Percentiles rank a stretch among this genome's conserved stretches.
Evolutionary conservation across 37 sponge, comb jelly and placozoan genomes (phyloP).

Genomic region (Axinella damicornis): DNA sequence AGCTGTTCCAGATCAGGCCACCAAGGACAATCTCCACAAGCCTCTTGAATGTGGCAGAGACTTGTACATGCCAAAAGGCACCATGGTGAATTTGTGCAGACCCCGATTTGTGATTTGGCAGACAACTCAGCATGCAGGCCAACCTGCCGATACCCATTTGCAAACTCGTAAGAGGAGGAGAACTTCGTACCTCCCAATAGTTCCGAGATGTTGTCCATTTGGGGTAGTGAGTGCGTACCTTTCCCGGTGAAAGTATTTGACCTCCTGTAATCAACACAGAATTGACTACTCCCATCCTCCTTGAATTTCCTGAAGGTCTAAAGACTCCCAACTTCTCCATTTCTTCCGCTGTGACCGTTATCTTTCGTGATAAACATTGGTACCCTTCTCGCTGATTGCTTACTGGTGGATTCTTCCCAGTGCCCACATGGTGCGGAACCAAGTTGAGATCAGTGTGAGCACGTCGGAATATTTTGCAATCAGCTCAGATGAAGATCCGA

Average conservation of each 20-base stretch:
- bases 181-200: too few species aligned
- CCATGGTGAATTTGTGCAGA: conserved; percentile 26
- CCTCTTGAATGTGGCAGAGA: conserved; percentile 37
- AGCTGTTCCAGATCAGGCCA: neutral
- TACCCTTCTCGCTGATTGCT: too few species aligned
- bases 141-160: conserved; percentile 74
- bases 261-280: conserved; percentile 74
- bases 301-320: conserved; percentile 66
- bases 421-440: too few species aligned
- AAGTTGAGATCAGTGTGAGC: too few species aligned
- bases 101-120: conserved; percentile 40
- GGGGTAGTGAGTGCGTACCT: conserved; percentile 52
- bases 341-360: too few species aligned
- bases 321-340: too few species aligned
- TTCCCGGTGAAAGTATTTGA: conserved; percentile 53
- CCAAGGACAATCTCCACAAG: neutral
- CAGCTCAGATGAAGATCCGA: too few species aligned
- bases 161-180: too few species aligned
- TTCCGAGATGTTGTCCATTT: conserved; percentile 1
- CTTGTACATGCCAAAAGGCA: too few species aligned
- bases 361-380: too few species aligned
- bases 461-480: too few species aligned
- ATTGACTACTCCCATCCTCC: conserved; percentile 46
- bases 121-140: conserved; percentile 2
- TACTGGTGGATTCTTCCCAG: too few species aligned